These are phyloP conservation scores for Grus americana DNA, from an alignment of 2,113 vertebrate species.

Conservation along the genomic window DNA sequence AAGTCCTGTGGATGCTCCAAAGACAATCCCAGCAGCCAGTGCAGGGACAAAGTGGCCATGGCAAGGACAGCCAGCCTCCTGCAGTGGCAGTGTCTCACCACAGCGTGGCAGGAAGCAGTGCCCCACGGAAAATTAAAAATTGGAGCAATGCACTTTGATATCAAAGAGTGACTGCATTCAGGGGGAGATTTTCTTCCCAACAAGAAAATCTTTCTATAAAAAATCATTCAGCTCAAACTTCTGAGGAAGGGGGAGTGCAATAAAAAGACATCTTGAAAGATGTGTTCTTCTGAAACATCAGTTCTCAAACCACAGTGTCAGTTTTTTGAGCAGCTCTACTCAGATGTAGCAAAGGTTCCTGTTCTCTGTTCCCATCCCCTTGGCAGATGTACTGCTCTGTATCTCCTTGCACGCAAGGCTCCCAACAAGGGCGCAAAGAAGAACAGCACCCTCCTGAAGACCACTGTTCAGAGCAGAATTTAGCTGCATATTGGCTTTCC, in stretches of 20 bases:
- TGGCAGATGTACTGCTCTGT: background rate
- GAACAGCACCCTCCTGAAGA: background rate
- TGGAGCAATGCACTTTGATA: background rate
- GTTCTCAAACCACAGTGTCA: background rate
- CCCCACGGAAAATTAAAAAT: background rate
- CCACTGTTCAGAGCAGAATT: background rate
- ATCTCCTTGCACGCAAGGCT: background rate
- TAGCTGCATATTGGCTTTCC: background rate
- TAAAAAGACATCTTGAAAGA: background rate
- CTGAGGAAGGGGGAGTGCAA: background rate
- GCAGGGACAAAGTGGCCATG: background rate
- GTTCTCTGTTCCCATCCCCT: background rate
- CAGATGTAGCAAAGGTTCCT: background rate
- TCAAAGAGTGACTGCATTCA: background rate
- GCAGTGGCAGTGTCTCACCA: background rate
- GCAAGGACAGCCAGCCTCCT: background rate
- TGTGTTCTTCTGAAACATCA: background rate
- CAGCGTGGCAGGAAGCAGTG: background rate
- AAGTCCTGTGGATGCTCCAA: background rate
- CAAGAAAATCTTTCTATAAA: background rate
- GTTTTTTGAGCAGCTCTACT: background rate
- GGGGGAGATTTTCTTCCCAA: background rate
- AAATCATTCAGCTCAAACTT: background rate
- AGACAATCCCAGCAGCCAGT: fast-evolving
- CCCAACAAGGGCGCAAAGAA: background rate